Evolutionary conservation across 1,140 invertebrate species (phyloP), one percentile per base, ranked within the genome.

Genomic region (Aricia agestis): DNA sequence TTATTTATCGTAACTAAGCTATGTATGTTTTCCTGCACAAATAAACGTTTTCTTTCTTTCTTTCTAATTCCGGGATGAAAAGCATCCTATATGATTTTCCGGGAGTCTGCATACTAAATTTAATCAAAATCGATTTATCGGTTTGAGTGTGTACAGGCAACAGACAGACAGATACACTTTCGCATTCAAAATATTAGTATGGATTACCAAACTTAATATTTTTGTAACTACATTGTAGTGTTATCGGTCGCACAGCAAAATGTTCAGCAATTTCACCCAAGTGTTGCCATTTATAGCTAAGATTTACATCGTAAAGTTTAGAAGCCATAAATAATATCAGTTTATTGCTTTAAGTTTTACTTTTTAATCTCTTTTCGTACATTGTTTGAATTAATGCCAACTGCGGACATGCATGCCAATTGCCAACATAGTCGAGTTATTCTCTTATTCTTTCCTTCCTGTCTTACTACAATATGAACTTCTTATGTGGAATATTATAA

Each of bases 311-410:
- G 45, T 52, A 4, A 52, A 52, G 45, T 52, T 52, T 52, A 52
- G 45, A 52, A 5, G 45, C 9, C 45, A 52, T 52, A 52, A 52
- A 52, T 52, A 52, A 52, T 15, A 52, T 11, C 45, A 52, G 45
- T 52, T 52, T 52, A 52, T 52, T 36, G 36, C 36, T 52, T 52
- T 9, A 13, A 15, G 10, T 52, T 52, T 52, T 13, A 52, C 45
- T 52, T 52, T 52, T 52, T 52, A 52, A 52, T 52, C 45, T 13
- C 45, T 52, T 52, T 52, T 52, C 9, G 10, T 15, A 52, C 45
- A 52, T 52, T 52, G 45, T 52, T 52, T 52, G 45, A 52, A 52
- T 52, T 52, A 52, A 52, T 52, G 45, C 45, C 45, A 52, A 52
- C 13, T 15, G 13, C 9, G 45, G 11, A 52, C 11, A 52, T 52